These are phyloP conservation scores for Clamator glandarius DNA, from an alignment of 2,797 vertebrate species.

Conservation along the genomic window DNA sequence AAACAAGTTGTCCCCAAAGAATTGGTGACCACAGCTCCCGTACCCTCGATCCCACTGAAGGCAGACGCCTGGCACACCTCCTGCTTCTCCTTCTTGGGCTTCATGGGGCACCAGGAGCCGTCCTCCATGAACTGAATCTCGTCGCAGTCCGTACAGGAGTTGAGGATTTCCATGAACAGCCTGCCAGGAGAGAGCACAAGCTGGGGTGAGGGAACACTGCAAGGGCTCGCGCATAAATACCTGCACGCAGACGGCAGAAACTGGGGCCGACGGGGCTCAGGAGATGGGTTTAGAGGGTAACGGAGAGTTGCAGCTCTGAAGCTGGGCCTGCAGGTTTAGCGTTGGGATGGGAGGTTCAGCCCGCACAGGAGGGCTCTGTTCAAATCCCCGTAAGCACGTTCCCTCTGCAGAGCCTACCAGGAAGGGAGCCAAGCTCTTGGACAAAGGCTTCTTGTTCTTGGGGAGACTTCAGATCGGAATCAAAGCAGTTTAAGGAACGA, in stretches of 20 bases:
- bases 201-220: not conserved
- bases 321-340: not conserved
- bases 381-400: not conserved
- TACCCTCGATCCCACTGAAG: conserved; percentile 74
- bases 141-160: conserved; percentile 79
- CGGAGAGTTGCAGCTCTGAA: not conserved
- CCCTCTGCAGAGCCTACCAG: not conserved
- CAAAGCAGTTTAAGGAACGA: not conserved
- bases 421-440: not conserved
- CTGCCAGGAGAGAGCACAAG: not conserved
- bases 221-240: accelerated
- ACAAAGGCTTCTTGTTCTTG: not conserved
- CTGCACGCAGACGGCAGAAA: accelerated
- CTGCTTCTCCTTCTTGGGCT: conserved; percentile 78
- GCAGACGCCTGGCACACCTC: conserved; percentile 73
- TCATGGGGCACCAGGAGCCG: conserved; percentile 84
- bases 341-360: accelerated
- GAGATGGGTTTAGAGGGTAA: too few species aligned
- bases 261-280: not conserved
- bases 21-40: not conserved
- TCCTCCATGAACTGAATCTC: conserved; percentile 84
- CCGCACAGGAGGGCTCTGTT: not conserved
- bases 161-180: conserved; percentile 82
- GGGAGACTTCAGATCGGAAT: not conserved
- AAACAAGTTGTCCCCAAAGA: not conserved